Conservation (phyloP, 2,113 vertebrate species). For the Mus spicilegus region DNA sequence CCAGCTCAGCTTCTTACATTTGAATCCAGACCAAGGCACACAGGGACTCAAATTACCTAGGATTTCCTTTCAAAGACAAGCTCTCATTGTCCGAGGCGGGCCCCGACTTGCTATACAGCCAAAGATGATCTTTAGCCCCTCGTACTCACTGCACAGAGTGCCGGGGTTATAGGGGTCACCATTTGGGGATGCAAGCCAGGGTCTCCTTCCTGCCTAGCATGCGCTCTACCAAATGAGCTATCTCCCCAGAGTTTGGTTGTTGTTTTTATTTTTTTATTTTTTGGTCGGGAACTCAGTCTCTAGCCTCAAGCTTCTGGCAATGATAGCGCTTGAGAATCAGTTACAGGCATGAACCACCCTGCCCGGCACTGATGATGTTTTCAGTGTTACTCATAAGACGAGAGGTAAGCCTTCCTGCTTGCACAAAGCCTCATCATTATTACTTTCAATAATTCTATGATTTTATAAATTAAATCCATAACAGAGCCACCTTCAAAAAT, state of each 20-base stretch:
- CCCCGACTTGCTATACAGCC: neutral
- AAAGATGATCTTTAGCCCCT: neutral
- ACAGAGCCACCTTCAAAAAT: slow-evolving; percentile 10
- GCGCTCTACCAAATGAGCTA: neutral
- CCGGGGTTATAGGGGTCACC: neutral
- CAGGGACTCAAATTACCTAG: too few relatives aligned
- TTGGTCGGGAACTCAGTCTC: neutral
- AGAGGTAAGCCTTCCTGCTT: slow-evolving; percentile 17
- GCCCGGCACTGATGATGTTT: neutral
- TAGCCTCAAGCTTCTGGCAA: neutral
- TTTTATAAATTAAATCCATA: neutral
- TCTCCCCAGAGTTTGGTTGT: too few relatives aligned
- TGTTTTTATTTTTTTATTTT: neutral
- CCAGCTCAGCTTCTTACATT: neutral
- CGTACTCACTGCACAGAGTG: neutral
- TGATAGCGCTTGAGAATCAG: too few relatives aligned
- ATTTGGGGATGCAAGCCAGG: neutral
- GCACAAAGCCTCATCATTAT: neutral
- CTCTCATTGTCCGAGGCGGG: neutral
- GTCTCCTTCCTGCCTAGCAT: neutral
- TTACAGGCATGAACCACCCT: neutral
- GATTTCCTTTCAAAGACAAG: neutral
- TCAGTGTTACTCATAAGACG: neutral
- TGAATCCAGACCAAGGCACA: neutral
- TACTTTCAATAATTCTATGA: slow-evolving; percentile 1